Base-by-base conservation (phyloP, 2,888 invertebrate species). In the Gisinianus flammeolus region DNA sequence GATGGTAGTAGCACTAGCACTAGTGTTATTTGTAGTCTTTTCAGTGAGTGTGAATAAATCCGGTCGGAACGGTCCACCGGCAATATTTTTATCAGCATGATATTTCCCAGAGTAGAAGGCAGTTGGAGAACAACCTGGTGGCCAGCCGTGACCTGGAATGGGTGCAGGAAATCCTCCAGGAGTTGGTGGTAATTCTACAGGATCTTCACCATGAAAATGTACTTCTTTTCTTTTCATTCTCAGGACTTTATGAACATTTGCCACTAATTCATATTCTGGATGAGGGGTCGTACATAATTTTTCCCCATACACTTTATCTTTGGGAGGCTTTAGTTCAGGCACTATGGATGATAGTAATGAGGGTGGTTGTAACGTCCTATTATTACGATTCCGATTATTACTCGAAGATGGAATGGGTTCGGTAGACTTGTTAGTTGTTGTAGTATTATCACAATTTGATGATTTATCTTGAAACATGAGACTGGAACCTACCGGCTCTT, bases 391-490 rank as follows among this genome's bases (percentile, higher is more conserved):
- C 12, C 19, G n/a, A 16, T 8, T 10, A 26, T 5, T 26, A 5
- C 24, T 24, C 2, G 66, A 66, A 16, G 66, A 66, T 62, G 62
- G 5, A 10, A 26, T 4, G 26, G 69, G 28, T 6, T 1, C 33
- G 19, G 19, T 28, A n/a, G n/a, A n/a, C n/a, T n/a, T n/a, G n/a
- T n/a, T n/a, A n/a, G 22, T 10, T 12, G 77, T 12, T 16, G 64
- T 33, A 16, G 5, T 35, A 30, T 64, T 33, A 8, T 26, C 0
- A 10, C 68, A 67, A 12, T 44, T 52, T 0, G 68, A 68, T 2
- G 64, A 12, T 35, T 76, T 80, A 54, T 81, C 81, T 69, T 79
- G 78, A 35, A 84, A 84, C 74, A 84, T 82, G 24, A 84, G 56
- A 0, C 80, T 80, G 0, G 84, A 81, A 26, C 83, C 84, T 12